Percentiles rank a stretch among this genome's conserved stretches.
Conservation (phyloP, 2,797 vertebrate species). For the Arnoldichthys spilopterus region DNA sequence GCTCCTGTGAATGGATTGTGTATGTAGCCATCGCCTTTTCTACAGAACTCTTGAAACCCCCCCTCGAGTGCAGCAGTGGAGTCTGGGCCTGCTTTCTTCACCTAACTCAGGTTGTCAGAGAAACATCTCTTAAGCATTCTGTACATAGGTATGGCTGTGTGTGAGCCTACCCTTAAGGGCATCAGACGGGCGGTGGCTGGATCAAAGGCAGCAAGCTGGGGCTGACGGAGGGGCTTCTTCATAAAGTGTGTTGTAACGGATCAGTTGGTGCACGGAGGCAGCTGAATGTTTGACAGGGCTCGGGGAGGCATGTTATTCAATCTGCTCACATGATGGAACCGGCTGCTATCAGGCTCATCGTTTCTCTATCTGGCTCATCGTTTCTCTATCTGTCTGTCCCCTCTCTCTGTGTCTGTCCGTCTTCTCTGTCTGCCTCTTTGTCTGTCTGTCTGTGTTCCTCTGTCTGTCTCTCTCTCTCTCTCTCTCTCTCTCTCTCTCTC, state of each 20-base stretch:
- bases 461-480: slow-evolving; percentile 27
- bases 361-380: slow-evolving; percentile 30
- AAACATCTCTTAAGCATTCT: slow-evolving; percentile 36
- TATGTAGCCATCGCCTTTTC: neutral
- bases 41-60: neutral
- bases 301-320: slow-evolving; percentile 83
- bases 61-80: neutral
- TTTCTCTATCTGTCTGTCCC: too few species aligned
- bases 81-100: neutral
- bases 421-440: neutral
- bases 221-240: slow-evolving; percentile 64
- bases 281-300: slow-evolving; percentile 83
- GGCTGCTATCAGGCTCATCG: slow-evolving; percentile 74
- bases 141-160: slow-evolving; percentile 41
- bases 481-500: neutral
- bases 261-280: slow-evolving; percentile 78
- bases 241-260: slow-evolving; percentile 68
- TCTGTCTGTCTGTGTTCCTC: neutral
- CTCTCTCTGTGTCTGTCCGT: neutral
- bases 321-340: slow-evolving; percentile 81
- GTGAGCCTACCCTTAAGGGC: slow-evolving; percentile 71
- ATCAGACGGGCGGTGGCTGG: slow-evolving; percentile 67
- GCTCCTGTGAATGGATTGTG: neutral
- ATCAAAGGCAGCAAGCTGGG: slow-evolving; percentile 72
- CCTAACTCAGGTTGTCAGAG: slow-evolving; percentile 1